phyloP scores from a whole-genome alignment of 2,113 vertebrate genomes.

The Perca fluviatilis region DNA sequence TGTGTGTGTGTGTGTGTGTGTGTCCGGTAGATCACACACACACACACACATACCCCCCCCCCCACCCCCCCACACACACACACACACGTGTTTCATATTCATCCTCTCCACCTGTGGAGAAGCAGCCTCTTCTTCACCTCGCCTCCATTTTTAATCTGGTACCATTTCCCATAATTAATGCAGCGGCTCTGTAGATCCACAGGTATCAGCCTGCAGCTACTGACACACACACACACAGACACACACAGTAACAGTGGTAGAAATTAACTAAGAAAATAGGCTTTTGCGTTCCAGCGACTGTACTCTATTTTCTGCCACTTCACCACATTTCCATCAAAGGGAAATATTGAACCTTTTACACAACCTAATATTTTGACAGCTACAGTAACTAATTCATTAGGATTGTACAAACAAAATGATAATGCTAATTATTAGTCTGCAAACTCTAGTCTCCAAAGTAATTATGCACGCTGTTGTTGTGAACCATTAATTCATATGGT shows the following conservation, averaged over 20 bases:
- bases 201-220: constrained; percentile 36
- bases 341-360: no score
- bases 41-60: no score
- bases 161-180: constrained; percentile 52
- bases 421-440: no score
- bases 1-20: constrained; percentile 14
- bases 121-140: constrained; percentile 29
- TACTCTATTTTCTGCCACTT: neutral
- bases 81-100: constrained; percentile 47
- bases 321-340: no score
- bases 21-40: neutral
- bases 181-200: constrained; percentile 50
- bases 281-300: neutral
- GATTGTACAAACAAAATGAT: no score
- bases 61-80: no score
- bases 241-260: neutral
- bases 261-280: neutral
- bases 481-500: no score
- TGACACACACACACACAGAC: neutral
- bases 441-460: no score
- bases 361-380: no score
- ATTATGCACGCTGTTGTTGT: no score
- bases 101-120: constrained; percentile 54
- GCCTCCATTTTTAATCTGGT: constrained; percentile 47
- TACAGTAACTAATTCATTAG: no score